These are phyloP conservation scores for Pipistrellus pipistrellus DNA, from an alignment of 2,797 vertebrate species.

Conservation along the genomic window DNA sequence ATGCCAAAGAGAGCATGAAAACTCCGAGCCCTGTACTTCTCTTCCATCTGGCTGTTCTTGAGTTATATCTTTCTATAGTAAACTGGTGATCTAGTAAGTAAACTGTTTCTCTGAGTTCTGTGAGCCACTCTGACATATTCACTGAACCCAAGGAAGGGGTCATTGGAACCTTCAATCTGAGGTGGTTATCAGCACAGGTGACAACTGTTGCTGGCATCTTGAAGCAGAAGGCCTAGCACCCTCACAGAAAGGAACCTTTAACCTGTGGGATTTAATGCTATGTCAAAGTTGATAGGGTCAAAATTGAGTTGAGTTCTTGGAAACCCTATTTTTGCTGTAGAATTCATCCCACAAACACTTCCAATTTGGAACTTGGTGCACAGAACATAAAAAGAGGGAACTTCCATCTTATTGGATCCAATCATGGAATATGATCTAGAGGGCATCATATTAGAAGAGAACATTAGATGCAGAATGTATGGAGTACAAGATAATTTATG, in stretches of 20 bases:
- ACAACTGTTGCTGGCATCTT: not conserved
- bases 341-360: not conserved
- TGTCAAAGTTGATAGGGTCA: not conserved
- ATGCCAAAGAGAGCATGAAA: not conserved
- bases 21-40: not conserved
- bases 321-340: not conserved
- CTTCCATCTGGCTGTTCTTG: not conserved
- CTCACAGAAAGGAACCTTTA: not conserved
- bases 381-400: not conserved
- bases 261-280: not conserved
- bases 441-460: not conserved
- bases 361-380: not conserved
- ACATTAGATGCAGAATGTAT: not conserved
- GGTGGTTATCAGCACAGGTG: not conserved
- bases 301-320: not conserved
- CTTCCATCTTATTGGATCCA: not conserved
- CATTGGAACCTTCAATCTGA: not conserved
- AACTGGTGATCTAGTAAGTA: not conserved
- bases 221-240: not conserved
- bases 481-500: not conserved
- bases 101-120: conserved; percentile 21
- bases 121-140: not conserved
- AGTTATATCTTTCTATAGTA: not conserved
- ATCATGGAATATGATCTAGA: not conserved
- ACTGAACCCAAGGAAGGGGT: not conserved